Percentiles rank a stretch among this genome's conserved stretches.
Evolutionary conservation across 2,113 vertebrate species (phyloP).

Genomic region (Muscicapa adusta): DNA sequence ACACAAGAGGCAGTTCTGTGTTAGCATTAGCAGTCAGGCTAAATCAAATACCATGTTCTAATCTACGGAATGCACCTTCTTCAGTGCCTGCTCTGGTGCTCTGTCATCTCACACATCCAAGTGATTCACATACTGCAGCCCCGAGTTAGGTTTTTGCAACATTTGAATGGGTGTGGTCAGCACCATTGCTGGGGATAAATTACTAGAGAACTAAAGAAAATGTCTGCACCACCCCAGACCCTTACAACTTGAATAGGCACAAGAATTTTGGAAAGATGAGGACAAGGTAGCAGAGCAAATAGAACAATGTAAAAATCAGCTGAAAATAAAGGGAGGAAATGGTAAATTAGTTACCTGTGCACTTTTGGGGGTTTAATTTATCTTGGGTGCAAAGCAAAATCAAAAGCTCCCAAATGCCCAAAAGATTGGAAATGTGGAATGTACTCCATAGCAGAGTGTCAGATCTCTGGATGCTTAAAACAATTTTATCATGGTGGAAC

Average conservation of each 20-base stretch:
- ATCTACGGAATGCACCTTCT: neutral
- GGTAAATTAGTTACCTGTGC: neutral
- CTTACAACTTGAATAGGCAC: neutral
- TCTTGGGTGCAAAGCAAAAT: neutral
- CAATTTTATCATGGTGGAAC: neutral
- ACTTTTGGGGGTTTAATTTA: neutral
- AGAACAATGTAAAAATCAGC: too few relatives aligned
- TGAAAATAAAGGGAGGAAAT: too few relatives aligned
- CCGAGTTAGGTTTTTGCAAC: neutral
- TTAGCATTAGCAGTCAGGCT: neutral
- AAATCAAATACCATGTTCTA: neutral
- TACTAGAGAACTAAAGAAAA: neutral
- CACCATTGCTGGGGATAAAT: neutral
- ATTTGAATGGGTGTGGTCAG: accelerated
- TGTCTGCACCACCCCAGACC: too few relatives aligned
- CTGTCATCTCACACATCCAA: neutral
- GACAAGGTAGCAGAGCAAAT: too few relatives aligned
- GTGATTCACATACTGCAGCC: neutral
- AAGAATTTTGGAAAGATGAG: too few relatives aligned
- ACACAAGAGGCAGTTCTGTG: neutral
- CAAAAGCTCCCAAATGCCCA: neutral
- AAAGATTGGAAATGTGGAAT: neutral
- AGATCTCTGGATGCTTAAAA: neutral
- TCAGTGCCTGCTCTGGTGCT: neutral
- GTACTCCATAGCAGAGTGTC: neutral